Percentiles rank a stretch among this genome's conserved stretches.
Conservation (phyloP, 2,113 vertebrate species). For the Raja brachyura region DNA sequence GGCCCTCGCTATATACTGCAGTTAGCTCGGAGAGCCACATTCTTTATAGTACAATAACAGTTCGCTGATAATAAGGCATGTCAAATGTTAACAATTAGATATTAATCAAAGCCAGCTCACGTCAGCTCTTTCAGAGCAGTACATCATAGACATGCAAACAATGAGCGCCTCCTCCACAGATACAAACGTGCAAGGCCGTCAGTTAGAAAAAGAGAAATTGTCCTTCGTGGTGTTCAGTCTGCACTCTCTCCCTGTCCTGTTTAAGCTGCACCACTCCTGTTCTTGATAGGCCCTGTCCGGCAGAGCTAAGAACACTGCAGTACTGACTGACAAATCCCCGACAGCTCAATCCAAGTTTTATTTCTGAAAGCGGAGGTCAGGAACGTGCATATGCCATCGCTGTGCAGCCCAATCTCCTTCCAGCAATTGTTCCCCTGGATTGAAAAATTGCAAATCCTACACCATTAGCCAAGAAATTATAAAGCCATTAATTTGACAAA, state of each 20-base stretch:
- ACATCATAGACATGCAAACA: conserved; percentile 88
- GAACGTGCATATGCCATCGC: background rate
- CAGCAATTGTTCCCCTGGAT: background rate
- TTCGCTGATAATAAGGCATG: conserved; percentile 52
- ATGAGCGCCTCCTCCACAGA: conserved; percentile 53
- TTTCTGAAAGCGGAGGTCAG: background rate
- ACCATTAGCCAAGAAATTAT: background rate
- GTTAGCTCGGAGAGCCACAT: conserved; percentile 50
- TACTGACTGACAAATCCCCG: background rate
- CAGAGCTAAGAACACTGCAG: background rate
- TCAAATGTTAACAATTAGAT: conserved; percentile 80
- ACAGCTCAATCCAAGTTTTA: background rate
- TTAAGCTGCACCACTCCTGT: background rate
- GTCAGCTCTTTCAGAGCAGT: conserved; percentile 76
- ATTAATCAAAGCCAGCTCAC: conserved; percentile 80
- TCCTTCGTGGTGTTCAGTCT: background rate
- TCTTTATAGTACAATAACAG: conserved; percentile 50
- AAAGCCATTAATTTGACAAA: background rate
- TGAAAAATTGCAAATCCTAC: no score
- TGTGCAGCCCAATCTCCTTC: background rate
- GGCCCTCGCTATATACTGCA: conserved; percentile 50
- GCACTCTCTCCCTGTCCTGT: background rate
- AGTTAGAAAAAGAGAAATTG: conserved; percentile 11
- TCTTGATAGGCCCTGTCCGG: background rate
- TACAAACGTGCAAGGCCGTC: conserved; percentile 18